A percentile compares a stretch with the other conserved stretches of the same genome.
These are phyloP conservation scores for Seriola rivoliana DNA, from an alignment of 2,113 vertebrate genomes.

Conservation along the genomic window DNA sequence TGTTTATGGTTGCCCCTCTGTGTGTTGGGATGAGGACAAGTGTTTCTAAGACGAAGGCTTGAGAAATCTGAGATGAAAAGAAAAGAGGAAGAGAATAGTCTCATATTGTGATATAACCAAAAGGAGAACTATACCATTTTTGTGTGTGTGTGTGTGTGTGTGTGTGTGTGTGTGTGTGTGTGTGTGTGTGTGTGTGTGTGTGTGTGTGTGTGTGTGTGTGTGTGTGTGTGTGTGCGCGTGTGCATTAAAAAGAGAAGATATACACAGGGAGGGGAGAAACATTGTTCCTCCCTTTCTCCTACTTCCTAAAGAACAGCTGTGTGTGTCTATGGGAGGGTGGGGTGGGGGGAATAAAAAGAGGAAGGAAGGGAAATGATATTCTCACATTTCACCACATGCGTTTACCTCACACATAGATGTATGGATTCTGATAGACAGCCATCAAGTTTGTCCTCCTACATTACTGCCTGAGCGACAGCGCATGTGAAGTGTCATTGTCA, in stretches of 20 bases:
- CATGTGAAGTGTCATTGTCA: constrained; percentile 56
- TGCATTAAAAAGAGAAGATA: constrained; percentile 48
- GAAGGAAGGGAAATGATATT: constrained; percentile 65
- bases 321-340: constrained; percentile 28
- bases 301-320: constrained; percentile 67
- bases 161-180: no score
- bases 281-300: constrained; percentile 60
- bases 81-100: constrained; percentile 68
- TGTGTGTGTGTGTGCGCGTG: constrained; percentile 28
- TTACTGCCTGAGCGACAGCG: constrained; percentile 27
- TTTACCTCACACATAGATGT: constrained; percentile 18
- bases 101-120: constrained; percentile 25
- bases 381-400: constrained; percentile 51
- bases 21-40: not conserved
- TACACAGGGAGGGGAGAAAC: constrained; percentile 44
- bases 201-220: constrained; percentile 14
- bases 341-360: constrained; percentile 50
- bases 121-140: constrained; percentile 36
- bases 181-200: not conserved
- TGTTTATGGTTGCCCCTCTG: not conserved
- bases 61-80: constrained; percentile 41
- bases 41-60: constrained; percentile 14
- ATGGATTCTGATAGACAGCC: constrained; percentile 47
- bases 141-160: no score
- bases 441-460: constrained; percentile 9